A percentile compares a stretch with the other conserved stretches of the same genome.
These are phyloP conservation scores for Oreochromis aureus DNA, from an alignment of 2,113 vertebrate species.

Conservation along the genomic window DNA sequence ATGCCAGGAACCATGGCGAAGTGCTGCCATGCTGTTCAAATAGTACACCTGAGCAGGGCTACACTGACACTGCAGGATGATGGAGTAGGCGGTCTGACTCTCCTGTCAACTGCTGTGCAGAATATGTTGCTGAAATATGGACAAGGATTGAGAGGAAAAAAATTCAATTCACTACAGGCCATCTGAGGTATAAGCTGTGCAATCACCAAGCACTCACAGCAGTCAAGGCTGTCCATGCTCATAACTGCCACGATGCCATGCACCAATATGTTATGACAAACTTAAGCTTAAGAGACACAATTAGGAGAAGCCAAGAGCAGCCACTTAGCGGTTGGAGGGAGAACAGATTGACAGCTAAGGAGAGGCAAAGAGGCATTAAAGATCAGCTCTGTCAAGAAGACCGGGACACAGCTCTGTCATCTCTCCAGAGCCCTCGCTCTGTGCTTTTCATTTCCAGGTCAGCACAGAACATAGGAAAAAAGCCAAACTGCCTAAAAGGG, in stretches of 20 bases:
- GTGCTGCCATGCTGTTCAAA: background rate
- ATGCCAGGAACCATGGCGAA: background rate
- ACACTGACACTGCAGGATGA: background rate
- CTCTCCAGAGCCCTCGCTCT: constrained; percentile 23
- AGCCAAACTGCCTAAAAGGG: constrained; percentile 45
- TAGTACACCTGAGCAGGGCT: background rate
- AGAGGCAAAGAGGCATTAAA: constrained; percentile 40
- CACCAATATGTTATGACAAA: constrained; percentile 55
- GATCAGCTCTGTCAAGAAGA: constrained; percentile 50
- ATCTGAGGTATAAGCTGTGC: constrained; percentile 26
- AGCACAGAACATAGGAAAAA: constrained; percentile 18
- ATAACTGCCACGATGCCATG: constrained; percentile 25
- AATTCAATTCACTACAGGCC: constrained; percentile 3
- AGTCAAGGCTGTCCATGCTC: constrained; percentile 40
- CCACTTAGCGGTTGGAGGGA: constrained; percentile 33
- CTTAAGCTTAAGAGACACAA: constrained; percentile 56
- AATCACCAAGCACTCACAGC: constrained; percentile 39
- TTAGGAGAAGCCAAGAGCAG: constrained; percentile 41
- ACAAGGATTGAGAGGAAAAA: background rate
- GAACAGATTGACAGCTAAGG: constrained; percentile 53
- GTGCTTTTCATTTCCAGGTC: constrained; percentile 51
- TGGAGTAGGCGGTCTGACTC: background rate
- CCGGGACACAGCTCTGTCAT: constrained; percentile 27
- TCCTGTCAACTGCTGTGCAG: background rate
- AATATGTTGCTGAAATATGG: constrained; percentile 20